phyloP scores from a whole-genome alignment of 2,113 vertebrate genomes.

The Perca flavescens region DNA sequence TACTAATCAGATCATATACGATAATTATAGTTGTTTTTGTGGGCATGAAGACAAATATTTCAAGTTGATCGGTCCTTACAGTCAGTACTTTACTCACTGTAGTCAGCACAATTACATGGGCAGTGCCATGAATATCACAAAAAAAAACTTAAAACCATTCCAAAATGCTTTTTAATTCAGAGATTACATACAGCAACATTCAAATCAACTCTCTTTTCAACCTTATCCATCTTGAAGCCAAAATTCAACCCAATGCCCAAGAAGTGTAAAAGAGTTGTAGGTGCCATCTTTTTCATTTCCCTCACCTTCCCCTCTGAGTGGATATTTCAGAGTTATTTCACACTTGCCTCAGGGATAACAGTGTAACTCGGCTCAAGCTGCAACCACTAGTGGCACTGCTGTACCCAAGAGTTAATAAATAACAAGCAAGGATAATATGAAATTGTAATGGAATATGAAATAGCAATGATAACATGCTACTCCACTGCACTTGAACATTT shows the following conservation, averaged over 20 bases:
- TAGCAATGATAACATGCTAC: conserved; percentile 18
- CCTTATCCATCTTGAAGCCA: conserved; percentile 18
- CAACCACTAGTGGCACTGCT: conserved; percentile 41
- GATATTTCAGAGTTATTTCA: conserved; percentile 67
- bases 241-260: conserved; percentile 8
- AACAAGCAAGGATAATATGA: conserved; percentile 60
- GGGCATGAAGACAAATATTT: not conserved
- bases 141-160: not conserved
- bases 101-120: not conserved
- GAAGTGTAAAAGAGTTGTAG: conserved; percentile 36
- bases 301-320: conserved; percentile 53
- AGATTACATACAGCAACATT: not conserved
- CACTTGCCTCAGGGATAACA: conserved; percentile 56
- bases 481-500: conserved; percentile 26
- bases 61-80: not conserved
- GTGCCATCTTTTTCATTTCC: conserved; percentile 51
- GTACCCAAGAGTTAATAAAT: conserved; percentile 65
- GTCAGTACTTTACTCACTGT: not conserved
- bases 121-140: not conserved
- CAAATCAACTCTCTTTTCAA: conserved; percentile 18
- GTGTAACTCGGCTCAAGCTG: conserved; percentile 50
- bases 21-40: not conserved
- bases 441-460: conserved; percentile 66
- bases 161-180: not conserved
- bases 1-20: not conserved